Base-by-base conservation (phyloP, 2,797 vertebrate genomes). In the Anabas testudineus region DNA sequence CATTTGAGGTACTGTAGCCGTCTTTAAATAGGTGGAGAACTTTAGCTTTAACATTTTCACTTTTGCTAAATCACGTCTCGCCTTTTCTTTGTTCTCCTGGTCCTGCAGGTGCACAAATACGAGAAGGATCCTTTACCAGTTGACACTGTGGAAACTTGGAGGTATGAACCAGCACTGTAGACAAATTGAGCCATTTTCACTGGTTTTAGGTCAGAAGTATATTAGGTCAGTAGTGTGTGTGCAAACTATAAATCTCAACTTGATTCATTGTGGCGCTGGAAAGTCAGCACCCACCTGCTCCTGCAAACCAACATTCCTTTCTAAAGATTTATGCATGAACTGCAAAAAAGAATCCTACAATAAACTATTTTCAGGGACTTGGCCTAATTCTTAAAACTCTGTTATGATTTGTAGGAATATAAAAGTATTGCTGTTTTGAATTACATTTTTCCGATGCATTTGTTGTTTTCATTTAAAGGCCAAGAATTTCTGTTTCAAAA, bases 1-100 rank as follows among this genome's bases (percentile, higher is more conserved):
- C 85, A 34, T 76, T 88, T 26, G 85, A 93, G 94, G 96, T 39
- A 39, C 14, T 16, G 37, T 96, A 69, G 39, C 8, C 3, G 15
- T 2, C 21, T 30, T 10, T 36, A 10, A n/a, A n/a, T n/a, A n/a
- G n/a, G n/a, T n/a, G n/a, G n/a, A n/a, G n/a, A n/a, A n/a, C n/a
- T n/a, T n/a, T n/a, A n/a, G n/a, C n/a, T n/a, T n/a, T n/a, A 37
- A 39, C 26, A 28, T 32, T 39, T 57, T 63, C 12, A 42, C 14
- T 4, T 53, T 34, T 57, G 43, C 7, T 10, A 7, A 37, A 54
- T 76, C 5, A 45, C 43, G 16, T 43, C 43, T 66, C 71, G 16
- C 18, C 10, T 43, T 67, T 64, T 62, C 7, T 5, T 73, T 55
- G 22, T 54, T 78, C n/a, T 55, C 55, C 39, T 58, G 58, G 10